phyloP scores from a whole-genome alignment of 2,797 vertebrate genomes.

The Enteromius mattozi region DNA sequence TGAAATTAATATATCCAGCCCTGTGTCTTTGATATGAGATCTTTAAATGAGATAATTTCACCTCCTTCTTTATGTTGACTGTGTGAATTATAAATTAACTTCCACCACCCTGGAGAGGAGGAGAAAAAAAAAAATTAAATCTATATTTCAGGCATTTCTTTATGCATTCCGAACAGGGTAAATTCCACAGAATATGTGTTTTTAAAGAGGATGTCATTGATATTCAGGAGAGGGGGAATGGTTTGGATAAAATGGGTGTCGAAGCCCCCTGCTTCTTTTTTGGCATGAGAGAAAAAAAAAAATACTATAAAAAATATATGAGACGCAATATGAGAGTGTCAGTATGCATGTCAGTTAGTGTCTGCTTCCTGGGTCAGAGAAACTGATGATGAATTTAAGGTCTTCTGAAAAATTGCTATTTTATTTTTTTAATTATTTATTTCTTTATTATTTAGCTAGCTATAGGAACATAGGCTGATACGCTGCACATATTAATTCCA shows the following conservation, averaged over 20 bases:
- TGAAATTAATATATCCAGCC: neutral
- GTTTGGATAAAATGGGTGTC: slow-evolving; percentile 16
- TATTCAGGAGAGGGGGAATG: slow-evolving; percentile 39
- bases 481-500: neutral
- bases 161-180: slow-evolving; percentile 86
- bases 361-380: slow-evolving; percentile 1
- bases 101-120: slow-evolving; percentile 59
- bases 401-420: neutral
- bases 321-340: slow-evolving; percentile 47
- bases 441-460: too few relatives aligned
- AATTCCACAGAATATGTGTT: slow-evolving; percentile 73
- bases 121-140: slow-evolving; percentile 74
- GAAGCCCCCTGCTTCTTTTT: slow-evolving; percentile 32
- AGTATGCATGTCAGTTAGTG: slow-evolving; percentile 14
- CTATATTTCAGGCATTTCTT: slow-evolving; percentile 88
- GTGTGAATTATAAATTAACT: slow-evolving; percentile 25
- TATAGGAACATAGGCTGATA: neutral
- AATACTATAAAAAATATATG: slow-evolving; percentile 60
- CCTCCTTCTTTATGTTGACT: slow-evolving; percentile 18
- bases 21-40: slow-evolving; percentile 5
- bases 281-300: slow-evolving; percentile 23
- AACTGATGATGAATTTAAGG: neutral
- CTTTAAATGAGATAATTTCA: neutral
- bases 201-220: slow-evolving; percentile 84
- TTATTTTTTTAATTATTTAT: neutral